These are phyloP conservation scores for Sycon ciliatum DNA, from an alignment of 37 sponge, comb jelly and placozoan species.

Conservation along the genomic window DNA sequence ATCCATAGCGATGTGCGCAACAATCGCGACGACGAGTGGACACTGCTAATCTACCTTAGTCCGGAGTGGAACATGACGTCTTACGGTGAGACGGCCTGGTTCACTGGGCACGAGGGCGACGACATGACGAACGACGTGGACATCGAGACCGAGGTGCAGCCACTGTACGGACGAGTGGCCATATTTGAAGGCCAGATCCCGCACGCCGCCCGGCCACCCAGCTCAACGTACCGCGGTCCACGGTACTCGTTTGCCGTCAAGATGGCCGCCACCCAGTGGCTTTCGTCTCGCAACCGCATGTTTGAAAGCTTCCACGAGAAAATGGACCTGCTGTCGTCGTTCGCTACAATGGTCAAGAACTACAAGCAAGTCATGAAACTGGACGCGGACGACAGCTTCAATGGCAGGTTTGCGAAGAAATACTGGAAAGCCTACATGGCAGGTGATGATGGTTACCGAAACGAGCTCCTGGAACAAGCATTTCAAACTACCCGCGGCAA, in stretches of 20 bases:
- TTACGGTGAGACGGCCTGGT: constrained; percentile 31
- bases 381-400: constrained; percentile 50
- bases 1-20: constrained; percentile 25
- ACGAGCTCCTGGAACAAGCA: too few species aligned
- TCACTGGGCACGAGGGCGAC: too few species aligned
- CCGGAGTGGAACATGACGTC: constrained; percentile 14
- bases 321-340: too few species aligned
- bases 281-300: background rate
- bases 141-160: constrained; percentile 23
- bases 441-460: too few species aligned
- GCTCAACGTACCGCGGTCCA: background rate
- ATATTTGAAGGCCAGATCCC: constrained; percentile 32
- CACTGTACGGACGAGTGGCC: constrained; percentile 29
- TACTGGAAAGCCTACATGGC: constrained; percentile 10
- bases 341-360: too few species aligned
- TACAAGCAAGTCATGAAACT: too few species aligned
- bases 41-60: constrained; percentile 30
- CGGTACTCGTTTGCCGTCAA: constrained; percentile 39
- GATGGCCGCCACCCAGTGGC: constrained; percentile 18
- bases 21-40: constrained; percentile 15
- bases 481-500: too few species aligned
- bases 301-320: too few species aligned
- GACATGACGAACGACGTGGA: constrained; percentile 6
- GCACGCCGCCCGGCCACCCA: constrained; percentile 34
- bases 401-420: constrained; percentile 42